phyloP scores from a whole-genome alignment of 64 coral and sea anemone species.

The Dendrophyllia cribrosa region DNA sequence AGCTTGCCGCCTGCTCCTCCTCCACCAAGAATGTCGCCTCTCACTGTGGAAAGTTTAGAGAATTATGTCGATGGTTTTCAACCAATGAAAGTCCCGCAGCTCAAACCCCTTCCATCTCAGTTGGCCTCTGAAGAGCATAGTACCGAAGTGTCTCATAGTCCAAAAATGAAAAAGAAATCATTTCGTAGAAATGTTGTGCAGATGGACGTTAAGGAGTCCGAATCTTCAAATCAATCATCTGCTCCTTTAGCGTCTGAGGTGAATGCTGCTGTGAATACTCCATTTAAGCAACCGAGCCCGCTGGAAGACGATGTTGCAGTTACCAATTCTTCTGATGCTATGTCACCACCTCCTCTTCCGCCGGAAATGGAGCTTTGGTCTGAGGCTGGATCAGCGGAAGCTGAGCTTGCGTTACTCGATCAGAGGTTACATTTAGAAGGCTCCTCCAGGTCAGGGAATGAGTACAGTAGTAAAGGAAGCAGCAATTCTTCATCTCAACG shows the following conservation, averaged over 20 bases:
- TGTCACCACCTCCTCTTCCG: conserved; percentile 52
- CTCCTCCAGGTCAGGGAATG: conserved; percentile 14
- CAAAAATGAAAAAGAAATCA: conserved; percentile 28
- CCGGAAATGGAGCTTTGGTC: conserved; percentile 55
- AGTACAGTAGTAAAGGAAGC: conserved; percentile 10
- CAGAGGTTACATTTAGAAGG: conserved; percentile 15
- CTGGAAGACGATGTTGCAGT: conserved; percentile 2
- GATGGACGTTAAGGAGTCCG: background rate
- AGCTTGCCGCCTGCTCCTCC: conserved; percentile 82
- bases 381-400: conserved; percentile 9
- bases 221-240: background rate
- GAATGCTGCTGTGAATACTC: background rate
- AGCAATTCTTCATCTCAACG: background rate
- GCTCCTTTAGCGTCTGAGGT: background rate
- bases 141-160: background rate
- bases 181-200: conserved; percentile 14
- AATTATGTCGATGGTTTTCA: conserved; percentile 37
- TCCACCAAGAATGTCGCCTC: conserved; percentile 59
- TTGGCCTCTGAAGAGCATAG: background rate
- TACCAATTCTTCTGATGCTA: conserved; percentile 33
- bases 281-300: background rate
- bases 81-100: background rate
- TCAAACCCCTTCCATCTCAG: background rate
- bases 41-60: conserved; percentile 18
- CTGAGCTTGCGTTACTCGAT: conserved; percentile 51